Evolutionary conservation across 2,113 vertebrate species (phyloP).

Genomic region (Nycticebus coucang): DNA sequence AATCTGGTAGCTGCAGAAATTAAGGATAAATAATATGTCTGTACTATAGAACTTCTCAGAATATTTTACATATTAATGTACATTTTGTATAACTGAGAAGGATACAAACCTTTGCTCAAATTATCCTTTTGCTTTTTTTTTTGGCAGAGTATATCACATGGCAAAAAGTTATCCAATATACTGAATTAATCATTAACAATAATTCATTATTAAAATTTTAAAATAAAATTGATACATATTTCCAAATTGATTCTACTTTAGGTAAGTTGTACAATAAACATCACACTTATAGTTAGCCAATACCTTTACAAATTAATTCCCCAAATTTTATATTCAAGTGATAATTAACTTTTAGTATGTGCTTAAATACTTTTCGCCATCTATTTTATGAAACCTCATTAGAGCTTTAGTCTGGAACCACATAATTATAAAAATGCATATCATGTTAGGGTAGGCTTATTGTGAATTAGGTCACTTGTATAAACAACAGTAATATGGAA

Average conservation of each 20-base stretch:
- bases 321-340: background rate
- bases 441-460: background rate
- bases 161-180: background rate
- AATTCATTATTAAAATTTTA: background rate
- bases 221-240: background rate
- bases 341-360: background rate
- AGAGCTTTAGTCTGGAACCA: background rate
- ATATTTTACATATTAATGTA: background rate
- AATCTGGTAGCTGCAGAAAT: background rate
- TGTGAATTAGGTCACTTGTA: background rate
- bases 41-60: background rate
- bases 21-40: background rate
- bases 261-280: background rate
- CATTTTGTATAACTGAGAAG: background rate
- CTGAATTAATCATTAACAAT: background rate
- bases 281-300: background rate
- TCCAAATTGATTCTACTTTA: background rate
- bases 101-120: background rate
- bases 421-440: background rate
- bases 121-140: background rate
- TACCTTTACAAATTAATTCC: background rate
- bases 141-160: background rate
- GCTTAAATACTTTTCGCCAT: background rate
- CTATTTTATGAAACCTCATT: background rate
- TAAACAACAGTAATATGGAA: background rate